Evolutionary conservation across 1,140 invertebrate species (phyloP).

Genomic region (Glossosoma conforme): DNA sequence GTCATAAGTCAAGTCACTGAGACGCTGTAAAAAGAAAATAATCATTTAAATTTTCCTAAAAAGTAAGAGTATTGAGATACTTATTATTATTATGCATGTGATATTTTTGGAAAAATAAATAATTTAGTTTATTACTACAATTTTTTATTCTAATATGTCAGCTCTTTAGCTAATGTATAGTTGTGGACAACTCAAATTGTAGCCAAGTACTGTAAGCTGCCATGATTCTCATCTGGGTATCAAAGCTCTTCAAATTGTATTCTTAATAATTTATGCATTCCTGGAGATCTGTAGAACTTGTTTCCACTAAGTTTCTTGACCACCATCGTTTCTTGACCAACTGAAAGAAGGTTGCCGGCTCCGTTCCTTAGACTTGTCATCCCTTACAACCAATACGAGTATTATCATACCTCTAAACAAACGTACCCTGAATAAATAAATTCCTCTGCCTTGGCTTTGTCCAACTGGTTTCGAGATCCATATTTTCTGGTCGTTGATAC

Average conservation of each 20-base stretch:
- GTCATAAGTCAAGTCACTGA: slow-evolving; percentile 70
- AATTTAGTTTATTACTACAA: background rate
- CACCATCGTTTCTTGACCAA: too few relatives aligned
- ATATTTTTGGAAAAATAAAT: too few relatives aligned
- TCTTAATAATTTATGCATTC: too few relatives aligned
- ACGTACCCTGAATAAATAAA: slow-evolving; percentile 71
- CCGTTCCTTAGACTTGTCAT: slow-evolving; percentile 2
- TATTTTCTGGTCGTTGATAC: slow-evolving; percentile 47
- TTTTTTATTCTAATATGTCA: slow-evolving; percentile 1
- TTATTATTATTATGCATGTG: too few relatives aligned
- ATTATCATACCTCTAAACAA: slow-evolving; percentile 10
- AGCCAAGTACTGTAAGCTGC: too few relatives aligned
- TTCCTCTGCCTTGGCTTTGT: slow-evolving; percentile 76
- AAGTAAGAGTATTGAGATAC: background rate
- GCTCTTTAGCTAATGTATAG: too few relatives aligned
- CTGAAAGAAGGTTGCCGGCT: too few relatives aligned
- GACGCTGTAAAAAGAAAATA: slow-evolving; percentile 50
- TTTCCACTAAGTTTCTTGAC: too few relatives aligned
- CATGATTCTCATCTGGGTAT: too few relatives aligned
- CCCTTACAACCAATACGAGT: background rate
- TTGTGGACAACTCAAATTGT: too few relatives aligned
- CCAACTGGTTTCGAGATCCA: slow-evolving; percentile 88
- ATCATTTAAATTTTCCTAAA: background rate
- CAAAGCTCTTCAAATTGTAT: too few relatives aligned
- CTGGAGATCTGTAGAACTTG: too few relatives aligned